These are phyloP conservation scores for Casuarius casuarius DNA, from an alignment of 2,113 vertebrate genomes.

Conservation along the genomic window DNA sequence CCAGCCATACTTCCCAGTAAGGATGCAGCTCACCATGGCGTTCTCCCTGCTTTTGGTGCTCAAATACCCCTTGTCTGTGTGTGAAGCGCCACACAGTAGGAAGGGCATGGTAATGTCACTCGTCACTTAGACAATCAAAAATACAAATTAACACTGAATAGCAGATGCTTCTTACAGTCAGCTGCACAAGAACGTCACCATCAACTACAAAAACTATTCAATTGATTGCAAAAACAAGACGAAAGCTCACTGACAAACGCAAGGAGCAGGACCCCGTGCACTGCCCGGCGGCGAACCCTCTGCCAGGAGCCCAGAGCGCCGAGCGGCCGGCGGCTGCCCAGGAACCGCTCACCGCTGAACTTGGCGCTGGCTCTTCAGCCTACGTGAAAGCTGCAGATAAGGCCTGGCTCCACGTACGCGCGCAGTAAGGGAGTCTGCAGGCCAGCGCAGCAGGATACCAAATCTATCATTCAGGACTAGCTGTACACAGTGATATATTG, in stretches of 20 bases:
- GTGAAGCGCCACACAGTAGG: neutral
- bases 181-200: neutral
- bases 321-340: neutral
- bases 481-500: slow-evolving; percentile 33
- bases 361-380: neutral
- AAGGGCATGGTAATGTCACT: neutral
- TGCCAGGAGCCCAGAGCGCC: neutral
- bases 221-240: neutral
- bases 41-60: neutral
- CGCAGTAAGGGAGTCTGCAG: neutral
- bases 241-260: neutral
- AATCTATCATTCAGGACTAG: slow-evolving; percentile 56
- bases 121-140: neutral
- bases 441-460: neutral
- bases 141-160: neutral
- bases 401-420: neutral
- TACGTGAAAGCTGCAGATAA: neutral
- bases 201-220: neutral
- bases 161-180: neutral
- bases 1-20: neutral
- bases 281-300: neutral
- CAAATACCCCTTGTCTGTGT: neutral
- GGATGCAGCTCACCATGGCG: neutral
- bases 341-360: neutral
- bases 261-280: neutral